Base-by-base conservation (phyloP, 2,888 invertebrate genomes). In the Perizoma flavofasciatum region DNA sequence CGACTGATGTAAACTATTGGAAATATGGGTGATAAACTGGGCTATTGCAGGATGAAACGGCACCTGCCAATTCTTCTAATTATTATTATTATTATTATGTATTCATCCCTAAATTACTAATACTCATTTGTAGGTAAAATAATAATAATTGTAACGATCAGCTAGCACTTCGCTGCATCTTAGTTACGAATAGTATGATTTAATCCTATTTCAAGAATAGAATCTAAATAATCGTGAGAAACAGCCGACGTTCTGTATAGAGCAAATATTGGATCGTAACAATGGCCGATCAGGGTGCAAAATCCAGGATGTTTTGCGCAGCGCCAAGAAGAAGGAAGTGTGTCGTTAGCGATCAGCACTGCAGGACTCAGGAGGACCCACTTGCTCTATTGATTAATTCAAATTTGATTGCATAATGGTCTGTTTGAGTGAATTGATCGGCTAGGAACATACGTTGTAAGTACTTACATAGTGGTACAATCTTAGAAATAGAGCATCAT, bases 351-450 rank as follows among this genome's bases (percentile, higher is more conserved):
- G 59, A 55, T 57, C 67, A 57, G 62, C 43, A 32, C 37, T 39
- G 48, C 61, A 59, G 55, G 62, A 69, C 68, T 68, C 61, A 41
- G 85, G 22, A 22, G 22, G 82, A 81, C 83, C 85, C 83, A 83
- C 85, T 82, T 76, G 80, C 83, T 88, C 89, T 88, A 90, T 90
- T 89, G 89, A 89, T 88, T 86, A 87, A 89, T 88, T 80, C 84
- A 86, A 88, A 85, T 80, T 89, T 89, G 88, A 90, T 91, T 89
- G 80, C 86, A 86, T 89, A 88, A 89, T 89, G 77, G 81, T 73
- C 76, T 71, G 67, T 71, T 68, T 49, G 60, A 71, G 71, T 70
- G 68, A 73, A 75, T 74, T 75, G 74, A 69, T 72, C 63, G 67
- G 69, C 78, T 78, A 77, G 72, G 35, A 35, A 11, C 11, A 48